Evolutionary conservation across 2,113 vertebrate genomes (phyloP), one percentile per base, ranked within the genome.

Genomic region (Illadopsis cleaveri): DNA sequence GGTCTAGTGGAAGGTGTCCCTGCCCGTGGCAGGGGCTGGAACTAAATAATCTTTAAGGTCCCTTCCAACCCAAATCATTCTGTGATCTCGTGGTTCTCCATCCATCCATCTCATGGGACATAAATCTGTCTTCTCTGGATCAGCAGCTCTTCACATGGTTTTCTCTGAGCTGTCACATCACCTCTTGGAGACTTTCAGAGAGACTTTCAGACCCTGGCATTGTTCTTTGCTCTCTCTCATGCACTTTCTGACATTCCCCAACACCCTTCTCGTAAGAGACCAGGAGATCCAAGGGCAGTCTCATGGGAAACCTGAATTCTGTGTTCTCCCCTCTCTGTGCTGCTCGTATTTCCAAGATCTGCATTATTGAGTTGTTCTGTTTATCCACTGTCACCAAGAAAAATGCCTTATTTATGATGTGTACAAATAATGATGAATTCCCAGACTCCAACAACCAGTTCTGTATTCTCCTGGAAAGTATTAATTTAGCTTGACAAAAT

Each of bases 401-500:
- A 93, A 93, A 80, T 12, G 62, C 35, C 62, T 88, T 88, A 88
- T 80, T 95, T 96, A 69, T 37, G 70, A 60, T 65, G 76, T 77
- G 58, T 80, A 54, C 83, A 92, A 97, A 88, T 66, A 90, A 82
- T 28, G 82, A 76, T 40, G 88, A 94, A 85, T 15, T 48, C 68
- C 83, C 68, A 77, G n/a, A 7, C 62, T 90, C 62, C 37, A 69
- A 62, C 94, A 92, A 45, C 57, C 75, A 57, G 75, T 17, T 82
- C 30, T 48, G 38, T 27, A 28, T 47, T 73, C 82, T 92, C 76
- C 28, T 28, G 70, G 50, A 88, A 96, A 88, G 54, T 48, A 80
- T 82, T 90, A 47, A 93, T 95, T 95, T 62, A 65, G 75, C 88
- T 65, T 38, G 42, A 92, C 75, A 42, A 88, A 72, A 86, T 77